phyloP scores from a whole-genome alignment of 2,797 vertebrate species.

The Labroides dimidiatus region DNA sequence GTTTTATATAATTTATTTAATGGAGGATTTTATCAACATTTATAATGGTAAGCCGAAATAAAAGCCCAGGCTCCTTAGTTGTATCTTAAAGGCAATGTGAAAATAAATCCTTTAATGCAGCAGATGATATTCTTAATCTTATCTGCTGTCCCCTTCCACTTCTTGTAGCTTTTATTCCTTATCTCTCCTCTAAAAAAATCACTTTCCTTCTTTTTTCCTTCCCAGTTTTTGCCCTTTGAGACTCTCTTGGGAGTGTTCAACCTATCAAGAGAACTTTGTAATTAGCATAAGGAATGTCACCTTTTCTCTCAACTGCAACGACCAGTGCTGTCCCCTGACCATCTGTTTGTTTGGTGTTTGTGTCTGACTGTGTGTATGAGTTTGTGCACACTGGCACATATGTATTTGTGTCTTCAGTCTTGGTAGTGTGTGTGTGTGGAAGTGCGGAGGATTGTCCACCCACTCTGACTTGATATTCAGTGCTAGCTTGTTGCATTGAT shows the following conservation, averaged over 20 bases:
- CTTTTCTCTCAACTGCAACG: slow-evolving; percentile 64
- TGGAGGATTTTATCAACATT: no score
- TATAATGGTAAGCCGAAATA: no score
- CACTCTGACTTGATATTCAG: slow-evolving; percentile 72
- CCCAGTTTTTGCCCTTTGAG: slow-evolving; percentile 39
- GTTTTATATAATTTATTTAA: no score
- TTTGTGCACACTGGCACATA: slow-evolving; percentile 20
- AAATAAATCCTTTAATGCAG: no score
- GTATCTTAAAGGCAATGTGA: no score
- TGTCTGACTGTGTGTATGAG: slow-evolving; percentile 37
- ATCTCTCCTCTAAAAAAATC: slow-evolving; percentile 14
- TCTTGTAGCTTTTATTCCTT: slow-evolving; percentile 16
- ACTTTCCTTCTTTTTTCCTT: slow-evolving; percentile 6
- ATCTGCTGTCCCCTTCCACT: slow-evolving; percentile 13
- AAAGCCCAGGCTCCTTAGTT: no score
- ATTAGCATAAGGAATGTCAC: slow-evolving; percentile 80
- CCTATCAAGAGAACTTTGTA: slow-evolving; percentile 59
- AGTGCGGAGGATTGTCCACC: slow-evolving; percentile 58
- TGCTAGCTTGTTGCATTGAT: slow-evolving; percentile 71
- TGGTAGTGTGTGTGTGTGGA: slow-evolving; percentile 14
- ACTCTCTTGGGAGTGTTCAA: slow-evolving; percentile 33
- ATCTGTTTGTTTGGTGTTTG: slow-evolving; percentile 68
- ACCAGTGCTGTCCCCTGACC: slow-evolving; percentile 52
- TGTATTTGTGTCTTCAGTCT: slow-evolving; percentile 44
- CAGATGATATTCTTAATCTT: neutral